Conservation (phyloP, 2,113 vertebrate genomes). For the Passer domesticus region DNA sequence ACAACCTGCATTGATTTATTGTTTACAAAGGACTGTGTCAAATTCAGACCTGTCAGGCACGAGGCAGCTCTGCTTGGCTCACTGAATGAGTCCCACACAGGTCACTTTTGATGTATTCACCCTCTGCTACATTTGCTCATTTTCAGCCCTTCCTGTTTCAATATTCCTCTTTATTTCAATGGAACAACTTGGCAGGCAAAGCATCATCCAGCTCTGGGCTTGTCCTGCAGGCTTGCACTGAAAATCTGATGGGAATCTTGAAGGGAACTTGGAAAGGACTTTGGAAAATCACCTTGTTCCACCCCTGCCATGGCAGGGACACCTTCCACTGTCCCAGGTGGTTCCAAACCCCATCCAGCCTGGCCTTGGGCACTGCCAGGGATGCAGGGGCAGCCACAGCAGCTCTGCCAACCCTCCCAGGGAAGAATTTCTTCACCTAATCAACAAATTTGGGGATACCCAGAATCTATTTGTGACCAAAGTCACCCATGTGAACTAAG, state of each 20-base stretch:
- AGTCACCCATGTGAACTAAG: neutral
- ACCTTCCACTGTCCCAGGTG: fast-evolving
- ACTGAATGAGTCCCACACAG: neutral
- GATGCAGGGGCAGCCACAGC: neutral
- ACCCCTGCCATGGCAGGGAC: neutral
- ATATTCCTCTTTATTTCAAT: neutral
- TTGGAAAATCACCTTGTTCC: neutral
- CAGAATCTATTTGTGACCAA: neutral
- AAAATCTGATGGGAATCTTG: neutral
- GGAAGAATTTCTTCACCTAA: neutral
- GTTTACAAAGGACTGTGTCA: neutral
- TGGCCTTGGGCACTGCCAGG: neutral
- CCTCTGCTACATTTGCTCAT: neutral
- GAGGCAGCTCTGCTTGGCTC: neutral
- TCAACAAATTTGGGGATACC: neutral
- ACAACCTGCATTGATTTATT: conserved; percentile 47
- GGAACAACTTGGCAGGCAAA: neutral
- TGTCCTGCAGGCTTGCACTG: neutral
- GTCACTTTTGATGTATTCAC: conserved; percentile 16
- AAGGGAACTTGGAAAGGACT: neutral
- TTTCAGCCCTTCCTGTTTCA: neutral
- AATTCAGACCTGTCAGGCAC: neutral
- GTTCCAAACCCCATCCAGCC: neutral
- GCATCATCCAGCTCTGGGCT: neutral
- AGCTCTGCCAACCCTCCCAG: fast-evolving